phyloP scores from a whole-genome alignment of 2,797 vertebrate genomes.

The Eleutherodactylus coqui region DNA sequence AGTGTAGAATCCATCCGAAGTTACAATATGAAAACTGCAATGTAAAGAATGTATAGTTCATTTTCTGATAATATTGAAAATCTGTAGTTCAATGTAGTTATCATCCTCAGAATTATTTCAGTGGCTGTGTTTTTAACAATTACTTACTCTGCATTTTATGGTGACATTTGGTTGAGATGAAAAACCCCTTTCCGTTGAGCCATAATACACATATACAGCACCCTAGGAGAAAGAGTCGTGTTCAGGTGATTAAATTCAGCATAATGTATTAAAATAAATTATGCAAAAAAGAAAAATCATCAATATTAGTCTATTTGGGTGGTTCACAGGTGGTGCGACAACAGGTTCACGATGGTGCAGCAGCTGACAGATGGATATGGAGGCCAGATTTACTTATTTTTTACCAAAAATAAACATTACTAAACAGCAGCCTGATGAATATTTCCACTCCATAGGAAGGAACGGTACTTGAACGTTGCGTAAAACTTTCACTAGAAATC shows the following conservation, averaged over 20 bases:
- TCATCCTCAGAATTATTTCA: not conserved
- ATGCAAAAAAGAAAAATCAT: not conserved
- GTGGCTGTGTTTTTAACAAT: not conserved
- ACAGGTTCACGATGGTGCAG: no score
- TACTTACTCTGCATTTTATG: conserved; percentile 75
- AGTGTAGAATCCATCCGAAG: conserved; percentile 79
- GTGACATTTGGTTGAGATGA: conserved; percentile 69
- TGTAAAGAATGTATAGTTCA: not conserved
- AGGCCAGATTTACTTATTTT: no score
- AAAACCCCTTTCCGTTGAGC: conserved; percentile 64
- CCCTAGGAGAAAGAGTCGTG: conserved; percentile 68
- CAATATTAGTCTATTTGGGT: not conserved
- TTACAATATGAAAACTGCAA: conserved; percentile 78
- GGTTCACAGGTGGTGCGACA: no score
- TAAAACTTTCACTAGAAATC: no score
- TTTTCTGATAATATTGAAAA: not conserved
- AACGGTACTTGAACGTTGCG: no score
- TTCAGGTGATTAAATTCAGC: not conserved
- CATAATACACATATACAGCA: conserved; percentile 76
- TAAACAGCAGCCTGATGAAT: no score
- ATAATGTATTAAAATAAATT: not conserved
- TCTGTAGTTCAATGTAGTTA: not conserved
- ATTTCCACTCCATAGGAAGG: no score
- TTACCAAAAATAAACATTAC: no score
- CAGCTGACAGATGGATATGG: no score